These are phyloP conservation scores for Helogale parvula DNA, from an alignment of 2,113 vertebrate species.

Conservation along the genomic window DNA sequence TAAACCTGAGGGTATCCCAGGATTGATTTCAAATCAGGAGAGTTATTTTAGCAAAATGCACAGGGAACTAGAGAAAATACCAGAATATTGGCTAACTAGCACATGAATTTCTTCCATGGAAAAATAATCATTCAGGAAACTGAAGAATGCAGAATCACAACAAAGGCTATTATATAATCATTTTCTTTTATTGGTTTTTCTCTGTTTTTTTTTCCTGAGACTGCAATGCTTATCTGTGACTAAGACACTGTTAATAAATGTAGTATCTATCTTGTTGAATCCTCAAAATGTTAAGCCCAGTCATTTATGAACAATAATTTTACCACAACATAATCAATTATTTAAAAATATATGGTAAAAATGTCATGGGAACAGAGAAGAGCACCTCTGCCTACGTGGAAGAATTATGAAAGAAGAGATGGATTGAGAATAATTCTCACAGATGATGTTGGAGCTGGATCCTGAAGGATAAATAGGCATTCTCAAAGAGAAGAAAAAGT, in stretches of 20 bases:
- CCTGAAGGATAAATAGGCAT: neutral
- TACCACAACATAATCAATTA: neutral
- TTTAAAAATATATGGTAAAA: neutral
- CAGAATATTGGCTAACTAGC: neutral
- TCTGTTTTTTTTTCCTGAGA: neutral
- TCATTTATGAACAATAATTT: neutral
- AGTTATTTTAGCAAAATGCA: neutral
- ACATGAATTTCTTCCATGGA: neutral
- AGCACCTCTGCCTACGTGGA: neutral
- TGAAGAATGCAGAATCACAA: neutral
- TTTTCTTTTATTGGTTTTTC: neutral
- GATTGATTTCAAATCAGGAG: neutral
- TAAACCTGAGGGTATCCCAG: neutral
- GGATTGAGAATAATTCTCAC: neutral
- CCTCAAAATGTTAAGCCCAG: neutral
- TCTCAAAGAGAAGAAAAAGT: neutral
- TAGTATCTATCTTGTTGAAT: neutral
- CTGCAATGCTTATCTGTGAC: neutral
- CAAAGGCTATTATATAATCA: neutral
- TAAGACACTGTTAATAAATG: neutral
- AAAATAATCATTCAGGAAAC: slow-evolving; percentile 6
- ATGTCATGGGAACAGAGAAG: neutral
- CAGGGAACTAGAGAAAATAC: neutral
- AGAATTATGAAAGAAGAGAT: neutral
- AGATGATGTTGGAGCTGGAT: neutral